Evolutionary conservation across 2,113 vertebrate genomes (phyloP).

Genomic region (Periophthalmodon schlosseri): DNA sequence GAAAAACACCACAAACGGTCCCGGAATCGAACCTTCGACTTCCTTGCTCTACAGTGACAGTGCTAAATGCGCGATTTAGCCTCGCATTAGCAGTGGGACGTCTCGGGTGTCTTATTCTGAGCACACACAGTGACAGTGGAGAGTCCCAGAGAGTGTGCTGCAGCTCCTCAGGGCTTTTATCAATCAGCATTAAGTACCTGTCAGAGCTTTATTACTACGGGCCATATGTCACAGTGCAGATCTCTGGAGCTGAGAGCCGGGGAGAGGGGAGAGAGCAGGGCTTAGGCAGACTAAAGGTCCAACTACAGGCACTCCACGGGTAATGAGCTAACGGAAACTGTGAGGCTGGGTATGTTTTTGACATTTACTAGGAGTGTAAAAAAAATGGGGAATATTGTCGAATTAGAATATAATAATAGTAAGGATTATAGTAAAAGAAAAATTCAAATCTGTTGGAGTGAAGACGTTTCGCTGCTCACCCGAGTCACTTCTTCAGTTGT

Average conservation of each 20-base stretch:
- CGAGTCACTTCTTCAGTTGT: too few relatives aligned
- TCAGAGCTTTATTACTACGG: slow-evolving; percentile 42
- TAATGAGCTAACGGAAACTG: background rate
- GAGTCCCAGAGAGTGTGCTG: slow-evolving; percentile 14
- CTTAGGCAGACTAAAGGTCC: background rate
- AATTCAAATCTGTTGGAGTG: too few relatives aligned
- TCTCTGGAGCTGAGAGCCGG: slow-evolving; percentile 13
- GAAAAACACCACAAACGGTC: too few relatives aligned
- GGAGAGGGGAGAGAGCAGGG: background rate
- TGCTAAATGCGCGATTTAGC: slow-evolving; percentile 1
- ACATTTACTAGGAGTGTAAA: background rate
- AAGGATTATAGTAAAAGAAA: too few relatives aligned
- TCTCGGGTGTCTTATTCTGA: background rate
- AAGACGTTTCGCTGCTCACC: too few relatives aligned
- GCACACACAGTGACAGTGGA: slow-evolving; percentile 28
- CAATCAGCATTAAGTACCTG: slow-evolving; percentile 50
- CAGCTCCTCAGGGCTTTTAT: slow-evolving; percentile 39
- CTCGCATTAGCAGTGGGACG: background rate
- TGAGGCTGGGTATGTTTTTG: background rate
- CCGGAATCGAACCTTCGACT: background rate
- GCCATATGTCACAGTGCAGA: slow-evolving; percentile 41
- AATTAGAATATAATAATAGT: too few relatives aligned
- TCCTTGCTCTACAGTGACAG: background rate
- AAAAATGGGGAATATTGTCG: too few relatives aligned
- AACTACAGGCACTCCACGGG: background rate